phyloP scores from a whole-genome alignment of 2,888 invertebrate species.

The Scaptomyza caliginosa region DNA sequence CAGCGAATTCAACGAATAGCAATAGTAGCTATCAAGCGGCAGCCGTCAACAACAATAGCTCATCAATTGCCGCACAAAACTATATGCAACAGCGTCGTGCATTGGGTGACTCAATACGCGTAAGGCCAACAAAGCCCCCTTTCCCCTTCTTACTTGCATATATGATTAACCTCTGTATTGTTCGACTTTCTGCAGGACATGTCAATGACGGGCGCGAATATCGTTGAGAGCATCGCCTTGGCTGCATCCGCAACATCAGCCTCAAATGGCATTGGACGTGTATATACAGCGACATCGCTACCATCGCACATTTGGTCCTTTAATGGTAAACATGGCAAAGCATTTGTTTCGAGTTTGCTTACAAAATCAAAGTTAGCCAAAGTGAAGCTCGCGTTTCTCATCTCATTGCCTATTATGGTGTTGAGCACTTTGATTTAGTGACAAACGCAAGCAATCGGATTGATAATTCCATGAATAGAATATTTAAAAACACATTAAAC shows the following conservation, averaged over 20 bases:
- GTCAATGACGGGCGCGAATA: constrained; percentile 79
- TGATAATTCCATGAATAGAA: neutral
- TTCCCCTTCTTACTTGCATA: neutral
- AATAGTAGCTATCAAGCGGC: constrained; percentile 60
- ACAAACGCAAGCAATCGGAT: too few relatives aligned
- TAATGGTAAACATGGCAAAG: constrained; percentile 87
- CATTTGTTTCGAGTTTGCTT: too few relatives aligned
- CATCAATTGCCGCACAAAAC: constrained; percentile 61
- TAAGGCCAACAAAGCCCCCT: constrained; percentile 39
- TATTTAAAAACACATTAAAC: too few relatives aligned
- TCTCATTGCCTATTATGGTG: too few relatives aligned
- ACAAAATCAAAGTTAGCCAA: too few relatives aligned
- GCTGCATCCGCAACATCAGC: constrained; percentile 79
- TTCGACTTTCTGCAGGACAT: constrained; percentile 65
- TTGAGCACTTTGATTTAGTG: too few relatives aligned
- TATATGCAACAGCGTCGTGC: constrained; percentile 73
- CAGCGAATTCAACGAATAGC: constrained; percentile 69
- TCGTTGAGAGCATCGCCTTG: constrained; percentile 82
- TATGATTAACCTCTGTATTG: neutral
- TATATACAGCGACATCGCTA: constrained; percentile 94
- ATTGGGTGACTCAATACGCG: constrained; percentile 72
- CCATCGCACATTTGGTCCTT: constrained; percentile 96
- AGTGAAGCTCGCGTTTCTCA: too few relatives aligned
- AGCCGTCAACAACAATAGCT: constrained; percentile 71
- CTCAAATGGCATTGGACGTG: constrained; percentile 87